Conservation (phyloP, 2,888 invertebrate genomes). For the Rosalia funebris region DNA sequence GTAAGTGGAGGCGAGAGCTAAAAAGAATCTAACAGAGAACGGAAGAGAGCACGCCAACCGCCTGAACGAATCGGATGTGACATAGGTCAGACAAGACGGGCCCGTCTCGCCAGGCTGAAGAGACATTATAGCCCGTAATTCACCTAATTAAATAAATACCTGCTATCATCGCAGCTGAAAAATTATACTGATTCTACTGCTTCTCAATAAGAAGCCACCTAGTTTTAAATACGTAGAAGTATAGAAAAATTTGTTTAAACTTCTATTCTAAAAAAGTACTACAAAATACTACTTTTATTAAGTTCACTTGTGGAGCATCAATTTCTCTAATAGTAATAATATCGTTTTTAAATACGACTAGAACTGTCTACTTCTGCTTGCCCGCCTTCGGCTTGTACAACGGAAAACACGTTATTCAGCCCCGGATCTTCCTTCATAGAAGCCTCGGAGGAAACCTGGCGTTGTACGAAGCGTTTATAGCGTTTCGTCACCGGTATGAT, state of each 20-base stretch:
- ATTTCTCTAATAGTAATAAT: constrained; percentile 5
- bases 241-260: constrained; percentile 18
- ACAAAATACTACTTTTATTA: constrained; percentile 40
- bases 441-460: constrained; percentile 53
- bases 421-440: constrained; percentile 42
- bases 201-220: no score
- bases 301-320: constrained; percentile 46
- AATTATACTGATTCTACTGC: no score
- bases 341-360: constrained; percentile 47
- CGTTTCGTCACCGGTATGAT: constrained; percentile 59
- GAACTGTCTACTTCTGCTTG: constrained; percentile 39
- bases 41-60: no score
- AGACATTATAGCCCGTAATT: no score
- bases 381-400: constrained; percentile 39
- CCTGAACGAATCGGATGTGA: no score
- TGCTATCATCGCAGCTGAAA: no score
- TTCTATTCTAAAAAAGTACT: constrained; percentile 30
- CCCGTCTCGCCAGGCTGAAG: no score
- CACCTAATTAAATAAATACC: no score
- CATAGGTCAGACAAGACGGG: no score
- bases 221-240: no score
- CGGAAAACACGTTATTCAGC: constrained; percentile 48
- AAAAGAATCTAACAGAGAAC: no score
- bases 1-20: no score
- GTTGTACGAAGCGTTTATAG: constrained; percentile 55